A percentile compares a stretch with the other conserved stretches of the same genome.
phyloP scores from a whole-genome alignment of 1,140 invertebrate species.

The Caenorhabditis brenneri region DNA sequence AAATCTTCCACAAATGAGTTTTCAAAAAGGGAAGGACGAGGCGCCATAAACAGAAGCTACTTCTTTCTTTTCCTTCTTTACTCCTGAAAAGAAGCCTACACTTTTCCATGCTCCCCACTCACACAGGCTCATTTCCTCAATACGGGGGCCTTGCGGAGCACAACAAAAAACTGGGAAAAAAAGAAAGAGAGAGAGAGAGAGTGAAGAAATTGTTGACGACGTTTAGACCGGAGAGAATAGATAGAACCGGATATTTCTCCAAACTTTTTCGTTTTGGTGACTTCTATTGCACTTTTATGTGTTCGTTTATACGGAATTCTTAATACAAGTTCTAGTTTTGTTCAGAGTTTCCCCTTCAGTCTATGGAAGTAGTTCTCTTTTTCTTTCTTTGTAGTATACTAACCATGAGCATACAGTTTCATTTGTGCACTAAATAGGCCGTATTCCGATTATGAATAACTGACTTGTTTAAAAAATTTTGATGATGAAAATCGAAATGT shows the following conservation, averaged over 20 bases:
- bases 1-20: slow-evolving; percentile 39
- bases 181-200: not conserved
- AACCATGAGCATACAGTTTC: too few relatives aligned
- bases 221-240: not conserved
- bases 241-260: not conserved
- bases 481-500: too few relatives aligned
- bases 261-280: not conserved
- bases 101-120: not conserved
- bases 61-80: not conserved
- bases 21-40: not conserved
- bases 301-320: not conserved
- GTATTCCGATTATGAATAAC: too few relatives aligned
- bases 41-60: not conserved
- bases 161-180: not conserved
- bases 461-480: too few relatives aligned
- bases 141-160: not conserved
- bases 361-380: too few relatives aligned
- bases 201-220: slow-evolving; percentile 17
- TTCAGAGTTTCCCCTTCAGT: too few relatives aligned
- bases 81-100: not conserved
- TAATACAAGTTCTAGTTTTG: too few relatives aligned
- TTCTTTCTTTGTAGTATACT: too few relatives aligned
- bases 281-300: not conserved
- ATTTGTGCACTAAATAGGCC: too few relatives aligned
- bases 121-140: slow-evolving; percentile 23